Conservation (phyloP, 2,797 vertebrate genomes). For the Champsocephalus esox region DNA sequence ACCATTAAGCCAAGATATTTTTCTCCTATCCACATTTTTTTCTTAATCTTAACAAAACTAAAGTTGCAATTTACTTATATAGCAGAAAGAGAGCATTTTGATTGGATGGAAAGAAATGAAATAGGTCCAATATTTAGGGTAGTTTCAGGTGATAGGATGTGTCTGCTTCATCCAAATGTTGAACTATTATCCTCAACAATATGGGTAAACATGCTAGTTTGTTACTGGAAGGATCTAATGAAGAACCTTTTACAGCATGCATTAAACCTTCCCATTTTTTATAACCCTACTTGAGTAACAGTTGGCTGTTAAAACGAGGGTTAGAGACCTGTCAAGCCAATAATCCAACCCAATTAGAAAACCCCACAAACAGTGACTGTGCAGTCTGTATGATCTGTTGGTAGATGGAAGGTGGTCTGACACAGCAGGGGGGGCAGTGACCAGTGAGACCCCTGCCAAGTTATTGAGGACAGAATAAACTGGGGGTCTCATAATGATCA, state of each 20-base stretch:
- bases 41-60: background rate
- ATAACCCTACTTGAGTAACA: background rate
- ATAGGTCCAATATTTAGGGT: too few species aligned
- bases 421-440: conserved; percentile 56
- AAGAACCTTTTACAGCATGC: background rate
- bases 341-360: conserved; percentile 68
- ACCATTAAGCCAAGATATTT: background rate
- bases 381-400: conserved; percentile 48
- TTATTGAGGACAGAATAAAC: conserved; percentile 70
- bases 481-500: conserved; percentile 78
- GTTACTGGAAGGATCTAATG: background rate
- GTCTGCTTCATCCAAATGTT: too few species aligned
- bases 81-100: background rate
- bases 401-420: conserved; percentile 56
- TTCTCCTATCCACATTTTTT: background rate
- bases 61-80: background rate
- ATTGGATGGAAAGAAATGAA: background rate
- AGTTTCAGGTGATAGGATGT: too few species aligned
- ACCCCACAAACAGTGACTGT: conserved; percentile 53
- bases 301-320: background rate
- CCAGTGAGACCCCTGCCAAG: conserved; percentile 72
- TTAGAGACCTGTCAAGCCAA: conserved; percentile 6
- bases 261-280: background rate
- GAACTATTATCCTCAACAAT: too few species aligned
- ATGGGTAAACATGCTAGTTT: background rate